phyloP scores from a whole-genome alignment of 1,140 invertebrate genomes.

The Pseudomyrmex flavicornis region DNA sequence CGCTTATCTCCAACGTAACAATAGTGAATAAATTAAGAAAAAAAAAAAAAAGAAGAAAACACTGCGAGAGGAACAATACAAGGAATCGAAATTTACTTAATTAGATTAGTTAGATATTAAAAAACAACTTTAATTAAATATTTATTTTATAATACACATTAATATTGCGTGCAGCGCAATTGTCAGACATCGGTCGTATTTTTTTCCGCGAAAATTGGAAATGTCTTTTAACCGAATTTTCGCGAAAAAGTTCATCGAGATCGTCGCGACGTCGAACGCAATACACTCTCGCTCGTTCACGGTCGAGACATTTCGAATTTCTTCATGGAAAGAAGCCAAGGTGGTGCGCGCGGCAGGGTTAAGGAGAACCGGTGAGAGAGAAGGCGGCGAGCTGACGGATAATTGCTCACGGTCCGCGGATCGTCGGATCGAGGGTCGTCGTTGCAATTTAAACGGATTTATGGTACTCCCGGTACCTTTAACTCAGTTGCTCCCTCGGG shows the following conservation, averaged over 20 bases:
- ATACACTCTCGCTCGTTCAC: not conserved
- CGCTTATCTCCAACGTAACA: too few species aligned
- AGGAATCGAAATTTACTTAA: too few species aligned
- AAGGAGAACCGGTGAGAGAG: slow-evolving; percentile 42
- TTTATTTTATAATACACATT: too few species aligned
- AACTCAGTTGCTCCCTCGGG: slow-evolving; percentile 69
- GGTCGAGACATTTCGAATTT: not conserved
- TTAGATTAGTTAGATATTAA: too few species aligned
- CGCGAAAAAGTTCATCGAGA: not conserved
- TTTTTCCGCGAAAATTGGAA: too few species aligned
- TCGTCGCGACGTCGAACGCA: not conserved
- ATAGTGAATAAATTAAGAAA: not conserved
- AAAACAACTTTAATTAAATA: too few species aligned
- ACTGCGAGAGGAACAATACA: too few species aligned
- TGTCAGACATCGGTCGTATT: too few species aligned
- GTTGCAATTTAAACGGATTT: slow-evolving; percentile 78
- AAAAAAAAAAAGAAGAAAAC: not conserved
- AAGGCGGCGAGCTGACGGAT: slow-evolving; percentile 48
- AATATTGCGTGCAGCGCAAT: not conserved
- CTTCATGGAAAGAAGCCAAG: slow-evolving; percentile 29
- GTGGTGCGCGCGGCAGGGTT: not conserved
- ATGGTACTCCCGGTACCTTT: slow-evolving; percentile 72
- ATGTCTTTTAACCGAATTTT: too few species aligned
- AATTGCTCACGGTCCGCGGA: slow-evolving; percentile 63
- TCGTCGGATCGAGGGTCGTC: slow-evolving; percentile 73